Evolutionary conservation across 1,140 invertebrate genomes (phyloP).

Genomic region (Zeugodacus cucurbitae): DNA sequence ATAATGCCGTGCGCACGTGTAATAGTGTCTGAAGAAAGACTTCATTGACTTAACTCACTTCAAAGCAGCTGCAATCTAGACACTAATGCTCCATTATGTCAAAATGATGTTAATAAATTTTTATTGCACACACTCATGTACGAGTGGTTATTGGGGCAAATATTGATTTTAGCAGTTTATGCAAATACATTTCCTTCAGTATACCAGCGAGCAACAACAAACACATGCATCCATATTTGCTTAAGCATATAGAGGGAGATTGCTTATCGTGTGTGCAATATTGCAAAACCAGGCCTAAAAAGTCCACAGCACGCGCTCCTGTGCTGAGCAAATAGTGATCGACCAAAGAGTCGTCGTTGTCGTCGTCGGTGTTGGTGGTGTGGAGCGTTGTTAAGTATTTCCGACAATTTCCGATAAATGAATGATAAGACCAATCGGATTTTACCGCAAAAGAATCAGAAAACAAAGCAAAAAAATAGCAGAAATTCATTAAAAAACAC

Average conservation of each 20-base stretch:
- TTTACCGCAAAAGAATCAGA: neutral
- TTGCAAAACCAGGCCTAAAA: conserved; percentile 23
- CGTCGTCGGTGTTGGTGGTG: too few relatives aligned
- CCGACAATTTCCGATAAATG: conserved; percentile 18
- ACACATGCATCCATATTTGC: neutral
- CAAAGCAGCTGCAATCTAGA: conserved; percentile 23
- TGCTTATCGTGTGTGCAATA: conserved; percentile 16
- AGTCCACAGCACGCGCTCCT: neutral
- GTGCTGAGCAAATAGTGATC: neutral
- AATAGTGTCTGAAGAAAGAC: neutral
- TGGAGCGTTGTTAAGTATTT: neutral
- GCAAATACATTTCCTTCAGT: conserved; percentile 13
- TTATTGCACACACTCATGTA: neutral
- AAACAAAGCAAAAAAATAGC: neutral
- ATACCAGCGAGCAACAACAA: neutral
- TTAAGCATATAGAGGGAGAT: neutral
- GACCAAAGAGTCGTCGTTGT: too few relatives aligned
- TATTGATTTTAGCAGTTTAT: neutral
- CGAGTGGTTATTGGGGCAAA: neutral
- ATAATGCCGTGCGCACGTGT: neutral
- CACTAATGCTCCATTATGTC: conserved; percentile 21
- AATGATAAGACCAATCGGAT: neutral
- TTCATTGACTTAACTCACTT: neutral
- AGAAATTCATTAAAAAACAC: neutral
- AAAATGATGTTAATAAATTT: neutral